A percentile compares a stretch with the other conserved stretches of the same genome.
Evolutionary conservation across 2,888 invertebrate genomes (phyloP).

Genomic region (Nomada fucata): DNA sequence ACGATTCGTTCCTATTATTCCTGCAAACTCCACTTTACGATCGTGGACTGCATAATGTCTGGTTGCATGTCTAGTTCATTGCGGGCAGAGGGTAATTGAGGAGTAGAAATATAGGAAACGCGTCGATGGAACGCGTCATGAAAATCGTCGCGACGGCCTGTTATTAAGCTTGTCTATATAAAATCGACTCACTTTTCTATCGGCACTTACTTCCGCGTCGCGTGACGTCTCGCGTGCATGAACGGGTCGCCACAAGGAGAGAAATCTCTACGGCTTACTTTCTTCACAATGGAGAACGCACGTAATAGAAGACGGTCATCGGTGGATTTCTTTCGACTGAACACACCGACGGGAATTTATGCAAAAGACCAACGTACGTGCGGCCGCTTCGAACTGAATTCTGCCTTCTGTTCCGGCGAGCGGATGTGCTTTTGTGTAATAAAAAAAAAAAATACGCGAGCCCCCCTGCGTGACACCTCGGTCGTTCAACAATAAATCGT

Average conservation of each 20-base stretch:
- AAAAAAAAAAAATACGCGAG: too few species aligned
- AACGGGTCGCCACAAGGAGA: neutral
- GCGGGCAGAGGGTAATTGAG: constrained; percentile 36
- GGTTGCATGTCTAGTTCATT: constrained; percentile 38
- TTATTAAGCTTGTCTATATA: constrained; percentile 25
- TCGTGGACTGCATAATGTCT: constrained; percentile 22
- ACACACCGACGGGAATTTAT: neutral
- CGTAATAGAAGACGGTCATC: neutral
- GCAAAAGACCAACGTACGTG: neutral
- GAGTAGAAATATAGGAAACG: constrained; percentile 36
- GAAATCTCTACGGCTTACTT: constrained; percentile 14
- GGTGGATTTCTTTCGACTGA: neutral
- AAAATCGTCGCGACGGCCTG: constrained; percentile 13
- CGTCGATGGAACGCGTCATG: constrained; percentile 30
- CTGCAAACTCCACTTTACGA: constrained; percentile 11
- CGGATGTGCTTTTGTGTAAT: neutral
- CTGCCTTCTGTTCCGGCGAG: neutral
- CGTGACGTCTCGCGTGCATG: constrained; percentile 27
- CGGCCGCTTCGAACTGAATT: neutral
- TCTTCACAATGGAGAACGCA: constrained; percentile 1
- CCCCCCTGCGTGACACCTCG: too few species aligned
- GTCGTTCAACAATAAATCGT: too few species aligned
- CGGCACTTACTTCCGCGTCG: constrained; percentile 18
- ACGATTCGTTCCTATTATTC: constrained; percentile 26
- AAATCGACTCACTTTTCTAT: constrained; percentile 36